A percentile compares a stretch with the other conserved stretches of the same genome.
phyloP scores from a whole-genome alignment of 2,888 invertebrate species.

The Yponomeuta cagnagella region DNA sequence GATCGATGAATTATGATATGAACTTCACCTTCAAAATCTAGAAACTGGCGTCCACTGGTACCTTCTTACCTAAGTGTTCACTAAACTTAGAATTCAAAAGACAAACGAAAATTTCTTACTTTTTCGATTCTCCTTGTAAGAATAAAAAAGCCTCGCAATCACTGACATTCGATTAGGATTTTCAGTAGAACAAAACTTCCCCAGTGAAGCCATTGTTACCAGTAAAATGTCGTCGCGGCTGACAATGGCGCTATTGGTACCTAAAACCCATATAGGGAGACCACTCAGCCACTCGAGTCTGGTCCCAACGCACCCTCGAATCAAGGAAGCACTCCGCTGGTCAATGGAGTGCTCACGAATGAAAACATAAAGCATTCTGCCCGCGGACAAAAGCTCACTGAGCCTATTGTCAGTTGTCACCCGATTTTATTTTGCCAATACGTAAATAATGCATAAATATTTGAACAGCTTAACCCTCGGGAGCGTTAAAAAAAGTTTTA shows the following conservation, averaged over 20 bases:
- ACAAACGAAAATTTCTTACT: too few relatives aligned
- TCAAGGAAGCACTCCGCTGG: constrained; percentile 56
- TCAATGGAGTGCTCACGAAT: constrained; percentile 45
- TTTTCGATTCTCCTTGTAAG: too few relatives aligned
- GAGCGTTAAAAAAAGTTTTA: constrained; percentile 22
- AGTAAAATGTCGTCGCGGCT: neutral
- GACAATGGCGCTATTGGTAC: neutral
- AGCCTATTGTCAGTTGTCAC: constrained; percentile 37
- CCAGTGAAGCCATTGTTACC: too few relatives aligned
- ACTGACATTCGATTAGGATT: too few relatives aligned
- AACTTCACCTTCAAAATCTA: too few relatives aligned
- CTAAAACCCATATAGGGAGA: neutral
- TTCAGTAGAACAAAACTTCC: too few relatives aligned
- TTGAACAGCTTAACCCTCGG: constrained; percentile 61
- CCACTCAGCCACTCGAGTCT: constrained; percentile 11
- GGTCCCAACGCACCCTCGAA: constrained; percentile 19
- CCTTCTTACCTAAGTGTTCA: too few relatives aligned
- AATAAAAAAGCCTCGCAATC: too few relatives aligned
- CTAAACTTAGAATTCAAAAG: too few relatives aligned
- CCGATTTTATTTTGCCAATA: constrained; percentile 66
- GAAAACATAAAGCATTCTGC: constrained; percentile 22
- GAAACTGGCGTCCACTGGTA: too few relatives aligned
- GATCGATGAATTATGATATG: too few relatives aligned
- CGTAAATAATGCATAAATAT: constrained; percentile 65
- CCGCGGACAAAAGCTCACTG: neutral